A percentile compares a stretch with the other conserved stretches of the same genome.
Conservation (phyloP, 1,140 invertebrate species). For the Cyrtorhinus lividipennis region DNA sequence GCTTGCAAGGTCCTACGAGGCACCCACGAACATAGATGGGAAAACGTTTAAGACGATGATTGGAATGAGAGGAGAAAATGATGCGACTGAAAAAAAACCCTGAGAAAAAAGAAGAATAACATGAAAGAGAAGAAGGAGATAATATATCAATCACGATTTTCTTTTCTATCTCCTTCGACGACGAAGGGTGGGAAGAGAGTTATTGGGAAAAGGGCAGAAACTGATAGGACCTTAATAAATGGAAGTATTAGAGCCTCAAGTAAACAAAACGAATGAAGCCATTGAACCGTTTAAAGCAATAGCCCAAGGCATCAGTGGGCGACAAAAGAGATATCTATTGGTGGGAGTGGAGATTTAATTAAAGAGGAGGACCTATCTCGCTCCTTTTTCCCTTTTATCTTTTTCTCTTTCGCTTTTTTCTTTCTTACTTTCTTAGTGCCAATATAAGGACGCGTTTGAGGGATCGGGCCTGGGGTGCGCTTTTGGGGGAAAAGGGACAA, state of each 20-base stretch:
- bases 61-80: background rate
- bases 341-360: conserved; percentile 9
- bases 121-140: background rate
- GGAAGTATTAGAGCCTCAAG: conserved; percentile 12
- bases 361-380: conserved; percentile 7
- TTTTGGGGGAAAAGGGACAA: background rate
- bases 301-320: background rate
- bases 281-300: conserved; percentile 14
- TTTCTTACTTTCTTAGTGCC: conserved; percentile 2
- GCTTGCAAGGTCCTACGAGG: background rate
- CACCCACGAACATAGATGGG: background rate
- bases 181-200: background rate
- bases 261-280: conserved; percentile 15
- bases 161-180: background rate
- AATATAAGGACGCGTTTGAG: conserved; percentile 2
- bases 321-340: conserved; percentile 14
- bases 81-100: background rate
- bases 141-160: conserved; percentile 11
- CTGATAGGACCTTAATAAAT: conserved; percentile 13
- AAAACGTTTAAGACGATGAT: background rate
- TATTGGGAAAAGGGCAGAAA: conserved; percentile 3
- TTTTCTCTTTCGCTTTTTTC: background rate
- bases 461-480: background rate
- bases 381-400: background rate
- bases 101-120: background rate